phyloP scores from a whole-genome alignment of 1,140 invertebrate genomes.

The Platyura marginata region DNA sequence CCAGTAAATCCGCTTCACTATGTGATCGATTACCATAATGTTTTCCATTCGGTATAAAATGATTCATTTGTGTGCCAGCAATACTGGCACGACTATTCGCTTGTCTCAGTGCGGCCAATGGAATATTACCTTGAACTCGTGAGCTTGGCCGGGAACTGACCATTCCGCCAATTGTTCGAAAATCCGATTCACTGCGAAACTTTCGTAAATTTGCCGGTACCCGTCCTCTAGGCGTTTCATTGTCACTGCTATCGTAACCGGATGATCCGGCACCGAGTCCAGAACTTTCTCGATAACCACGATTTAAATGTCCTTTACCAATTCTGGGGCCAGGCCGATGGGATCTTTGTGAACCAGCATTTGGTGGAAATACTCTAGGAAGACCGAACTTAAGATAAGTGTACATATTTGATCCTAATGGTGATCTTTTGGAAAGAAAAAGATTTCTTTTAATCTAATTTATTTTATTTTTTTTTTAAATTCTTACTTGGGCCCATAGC shows the following conservation, averaged over 20 bases:
- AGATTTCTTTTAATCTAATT: background rate
- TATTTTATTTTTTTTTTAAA: background rate
- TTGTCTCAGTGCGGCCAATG: conserved; percentile 16
- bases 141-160: conserved; percentile 22
- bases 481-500: conserved; percentile 68
- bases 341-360: conserved; percentile 39
- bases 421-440: conserved; percentile 31
- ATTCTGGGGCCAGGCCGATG: conserved; percentile 13
- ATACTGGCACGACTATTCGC: conserved; percentile 23
- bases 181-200: conserved; percentile 66
- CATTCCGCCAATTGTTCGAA: conserved; percentile 33
- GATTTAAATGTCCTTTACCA: conserved; percentile 14
- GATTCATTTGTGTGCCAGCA: conserved; percentile 7
- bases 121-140: conserved; percentile 9
- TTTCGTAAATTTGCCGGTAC: conserved; percentile 35
- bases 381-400: conserved; percentile 85
- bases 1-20: conserved; percentile 22
- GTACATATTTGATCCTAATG: conserved; percentile 74
- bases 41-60: conserved; percentile 8
- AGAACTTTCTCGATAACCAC: conserved; percentile 20
- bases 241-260: conserved; percentile 70
- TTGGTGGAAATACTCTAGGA: conserved; percentile 73
- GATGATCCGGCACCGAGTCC: conserved; percentile 45
- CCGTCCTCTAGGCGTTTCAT: conserved; percentile 38
- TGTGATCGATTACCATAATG: conserved; percentile 23